Evolutionary conservation across 1,140 invertebrate genomes (phyloP).

Genomic region (Papilio polytes): DNA sequence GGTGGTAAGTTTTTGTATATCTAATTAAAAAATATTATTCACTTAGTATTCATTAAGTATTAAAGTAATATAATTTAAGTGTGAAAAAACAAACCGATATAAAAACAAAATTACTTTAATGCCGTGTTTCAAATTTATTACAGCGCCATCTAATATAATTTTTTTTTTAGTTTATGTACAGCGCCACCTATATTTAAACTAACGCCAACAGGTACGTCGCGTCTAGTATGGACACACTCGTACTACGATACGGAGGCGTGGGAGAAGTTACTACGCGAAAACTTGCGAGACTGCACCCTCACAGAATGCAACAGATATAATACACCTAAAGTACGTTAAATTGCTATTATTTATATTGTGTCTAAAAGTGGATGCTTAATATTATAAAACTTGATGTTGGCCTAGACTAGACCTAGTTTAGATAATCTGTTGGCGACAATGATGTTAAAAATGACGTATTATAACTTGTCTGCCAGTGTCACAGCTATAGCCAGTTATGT

Average conservation of each 20-base stretch:
- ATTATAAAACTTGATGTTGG: too few relatives aligned
- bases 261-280: conserved; percentile 91
- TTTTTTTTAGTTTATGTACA: too few relatives aligned
- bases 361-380: too few relatives aligned
- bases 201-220: conserved; percentile 87
- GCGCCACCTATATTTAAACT: conserved; percentile 3
- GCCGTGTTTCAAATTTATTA: neutral
- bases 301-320: conserved; percentile 84
- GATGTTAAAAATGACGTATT: too few relatives aligned
- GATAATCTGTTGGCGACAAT: too few relatives aligned
- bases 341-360: neutral
- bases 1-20: conserved; percentile 56
- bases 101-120: neutral
- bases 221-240: conserved; percentile 93
- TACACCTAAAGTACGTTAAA: conserved; percentile 65
- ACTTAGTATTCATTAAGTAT: too few relatives aligned
- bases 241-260: conserved; percentile 96
- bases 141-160: conserved; percentile 15
- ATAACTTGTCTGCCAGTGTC: too few relatives aligned
- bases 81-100: neutral
- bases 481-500: too few relatives aligned
- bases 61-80: too few relatives aligned
- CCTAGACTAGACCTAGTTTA: too few relatives aligned
- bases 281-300: conserved; percentile 88
- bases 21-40: too few relatives aligned